These are phyloP conservation scores for Gortyna flavago DNA, from an alignment of 2,888 invertebrate species.

Conservation along the genomic window DNA sequence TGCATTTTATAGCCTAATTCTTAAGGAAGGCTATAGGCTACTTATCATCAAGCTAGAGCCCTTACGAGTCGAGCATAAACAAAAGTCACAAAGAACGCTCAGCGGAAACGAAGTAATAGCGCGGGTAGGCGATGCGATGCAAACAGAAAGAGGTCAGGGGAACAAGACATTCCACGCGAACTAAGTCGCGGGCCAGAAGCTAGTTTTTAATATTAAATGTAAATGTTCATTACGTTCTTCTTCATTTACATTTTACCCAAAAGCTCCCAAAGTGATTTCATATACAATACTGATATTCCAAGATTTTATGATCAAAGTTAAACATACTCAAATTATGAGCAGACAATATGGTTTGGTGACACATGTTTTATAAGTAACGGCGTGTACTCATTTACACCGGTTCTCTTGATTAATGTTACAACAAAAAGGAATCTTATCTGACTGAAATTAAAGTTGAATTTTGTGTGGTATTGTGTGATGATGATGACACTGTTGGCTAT, in stretches of 20 bases:
- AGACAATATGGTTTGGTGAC: slow-evolving; percentile 84
- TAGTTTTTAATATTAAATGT: neutral
- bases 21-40: neutral
- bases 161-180: neutral
- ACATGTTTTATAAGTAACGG: slow-evolving; percentile 83
- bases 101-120: neutral
- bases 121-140: neutral
- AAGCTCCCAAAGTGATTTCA: neutral
- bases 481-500: slow-evolving; percentile 74
- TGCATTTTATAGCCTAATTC: neutral
- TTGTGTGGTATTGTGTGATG: slow-evolving; percentile 41
- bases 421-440: slow-evolving; percentile 64
- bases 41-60: neutral
- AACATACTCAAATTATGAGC: slow-evolving; percentile 73
- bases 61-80: neutral
- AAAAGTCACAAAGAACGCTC: neutral
- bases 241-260: slow-evolving; percentile 1
- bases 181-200: too few species aligned
- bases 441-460: slow-evolving; percentile 68
- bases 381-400: slow-evolving; percentile 81
- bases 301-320: slow-evolving; percentile 74
- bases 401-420: slow-evolving; percentile 44
- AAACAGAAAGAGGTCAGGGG: too few species aligned
- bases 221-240: neutral
- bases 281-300: slow-evolving; percentile 57